Evolutionary conservation across 2,888 invertebrate genomes (phyloP).

Genomic region (Caenorhabditis doughertyi): DNA sequence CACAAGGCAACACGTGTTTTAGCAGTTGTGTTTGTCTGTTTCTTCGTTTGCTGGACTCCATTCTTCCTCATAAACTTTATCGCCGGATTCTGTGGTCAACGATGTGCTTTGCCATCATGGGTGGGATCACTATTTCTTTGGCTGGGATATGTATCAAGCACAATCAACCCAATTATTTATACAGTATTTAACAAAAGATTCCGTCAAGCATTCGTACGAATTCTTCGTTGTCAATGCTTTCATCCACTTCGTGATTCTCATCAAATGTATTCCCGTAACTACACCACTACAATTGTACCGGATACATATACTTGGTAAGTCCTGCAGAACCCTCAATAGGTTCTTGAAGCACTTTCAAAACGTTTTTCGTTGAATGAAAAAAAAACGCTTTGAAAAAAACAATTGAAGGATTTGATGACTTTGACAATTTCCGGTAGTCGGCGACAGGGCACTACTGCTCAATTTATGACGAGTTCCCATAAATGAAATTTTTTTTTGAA

Average conservation of each 20-base stretch:
- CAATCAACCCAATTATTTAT: slow-evolving; percentile 96
- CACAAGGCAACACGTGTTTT: slow-evolving; percentile 97
- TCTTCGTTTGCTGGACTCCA: slow-evolving; percentile 96
- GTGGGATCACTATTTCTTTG: slow-evolving; percentile 90
- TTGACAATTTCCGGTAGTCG: slow-evolving; percentile 46
- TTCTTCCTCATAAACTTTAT: slow-evolving; percentile 93
- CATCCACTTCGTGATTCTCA: slow-evolving; percentile 67
- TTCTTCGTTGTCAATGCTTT: slow-evolving; percentile 78
- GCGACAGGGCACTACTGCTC: not conserved
- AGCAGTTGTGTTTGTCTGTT: slow-evolving; percentile 95
- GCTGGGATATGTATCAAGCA: slow-evolving; percentile 95
- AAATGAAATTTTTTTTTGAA: slow-evolving; percentile 36
- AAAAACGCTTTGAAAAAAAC: slow-evolving; percentile 34
- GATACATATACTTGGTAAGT: slow-evolving; percentile 78
- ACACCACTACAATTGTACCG: slow-evolving; percentile 76
- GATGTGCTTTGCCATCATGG: slow-evolving; percentile 74
- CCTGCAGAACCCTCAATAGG: not conserved
- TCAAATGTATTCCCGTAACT: slow-evolving; percentile 73
- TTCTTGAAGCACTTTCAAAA: slow-evolving; percentile 10
- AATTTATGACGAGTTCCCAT: slow-evolving; percentile 40
- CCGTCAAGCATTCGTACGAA: slow-evolving; percentile 84
- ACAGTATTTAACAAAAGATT: slow-evolving; percentile 96
- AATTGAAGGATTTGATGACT: slow-evolving; percentile 46
- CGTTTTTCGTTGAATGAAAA: slow-evolving; percentile 18
- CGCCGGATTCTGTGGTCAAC: slow-evolving; percentile 88